Evolutionary conservation across 1,140 invertebrate species (phyloP), one percentile per base, ranked within the genome.

Genomic region (Heliconius congener): DNA sequence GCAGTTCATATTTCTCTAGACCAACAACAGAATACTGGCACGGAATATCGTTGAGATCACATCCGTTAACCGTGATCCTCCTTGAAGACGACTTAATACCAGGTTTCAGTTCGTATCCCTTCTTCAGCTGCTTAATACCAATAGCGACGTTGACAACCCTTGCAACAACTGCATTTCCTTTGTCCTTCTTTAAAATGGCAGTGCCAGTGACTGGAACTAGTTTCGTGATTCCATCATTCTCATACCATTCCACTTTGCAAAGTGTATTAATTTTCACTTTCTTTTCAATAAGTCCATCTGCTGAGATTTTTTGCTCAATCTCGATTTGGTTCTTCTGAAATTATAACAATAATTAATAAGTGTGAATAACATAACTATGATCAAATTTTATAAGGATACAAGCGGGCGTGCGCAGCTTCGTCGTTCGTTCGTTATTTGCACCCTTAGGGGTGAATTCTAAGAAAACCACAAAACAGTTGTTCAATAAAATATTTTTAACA

Each of bases 1-100:
- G 96, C n/a, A 97, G 91, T 92, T 97, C 97, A 82, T 97, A 96
- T 82, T 94, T 94, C 84, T 96, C 95, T 57, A 97, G 94, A 13
- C 97, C 97, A 82, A 95, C 95, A 81, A 97, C 95, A 16, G 95
- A 95, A 82, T 97, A 97, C 81, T 96, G 95, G 50, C 96, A 96
- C 16, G 96, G 96, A 82, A 97, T 95, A 90, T 97, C 96, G 60
- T 95, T 94, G 75, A 96, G 95, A 70, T 95, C 95, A 71, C 87
- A 81, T 55, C 96, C 96, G 76, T 92, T 95, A 1, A 97, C 96
- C 4, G 95, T 96, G 71, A 95, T 95, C 79, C 96, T 95, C 70
- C 96, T 92, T 55, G 95, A 95, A 46, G 95, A 95, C 34, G 95
- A 95, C 81, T 96, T 94, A 42, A 96, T 95, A 46, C 96, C 96